Evolutionary conservation across 2,888 invertebrate genomes (phyloP).

Genomic region (Amphipyra tragopoginis): DNA sequence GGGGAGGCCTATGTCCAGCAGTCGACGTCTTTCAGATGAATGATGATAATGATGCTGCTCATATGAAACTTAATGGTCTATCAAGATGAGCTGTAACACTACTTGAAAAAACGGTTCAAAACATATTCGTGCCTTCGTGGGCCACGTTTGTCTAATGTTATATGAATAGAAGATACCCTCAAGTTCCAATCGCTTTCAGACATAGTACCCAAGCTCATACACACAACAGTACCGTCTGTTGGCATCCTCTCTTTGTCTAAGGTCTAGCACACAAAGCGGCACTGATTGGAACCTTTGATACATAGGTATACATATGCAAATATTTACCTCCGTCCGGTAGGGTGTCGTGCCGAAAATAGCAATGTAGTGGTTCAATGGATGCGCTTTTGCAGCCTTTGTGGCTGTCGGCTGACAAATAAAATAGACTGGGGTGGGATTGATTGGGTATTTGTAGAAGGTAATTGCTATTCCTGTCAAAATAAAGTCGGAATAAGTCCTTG

Average conservation of each 20-base stretch:
- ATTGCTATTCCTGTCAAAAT: too few species aligned
- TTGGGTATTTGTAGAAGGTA: too few species aligned
- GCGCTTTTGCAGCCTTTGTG: not conserved
- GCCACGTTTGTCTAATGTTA: too few species aligned
- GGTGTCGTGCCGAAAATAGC: slow-evolving; percentile 6
- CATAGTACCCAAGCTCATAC: not conserved
- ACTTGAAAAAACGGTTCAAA: too few species aligned
- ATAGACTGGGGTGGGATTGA: not conserved
- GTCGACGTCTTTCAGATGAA: too few species aligned
- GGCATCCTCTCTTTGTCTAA: slow-evolving; percentile 26
- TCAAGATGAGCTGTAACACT: too few species aligned
- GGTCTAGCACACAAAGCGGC: slow-evolving; percentile 28
- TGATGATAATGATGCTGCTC: too few species aligned
- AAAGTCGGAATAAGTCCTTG: too few species aligned
- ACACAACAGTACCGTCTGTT: slow-evolving; percentile 1
- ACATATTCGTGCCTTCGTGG: too few species aligned
- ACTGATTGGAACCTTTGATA: slow-evolving; percentile 32
- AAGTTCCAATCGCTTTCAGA: not conserved
- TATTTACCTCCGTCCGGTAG: slow-evolving; percentile 16
- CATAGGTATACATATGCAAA: slow-evolving; percentile 32
- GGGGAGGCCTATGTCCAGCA: too few species aligned
- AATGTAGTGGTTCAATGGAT: not conserved
- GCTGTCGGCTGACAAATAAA: not conserved
- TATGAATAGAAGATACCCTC: too few species aligned
- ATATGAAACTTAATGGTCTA: too few species aligned